Evolutionary conservation across 2,888 invertebrate species (phyloP).

Genomic region (Tenthredo livida): DNA sequence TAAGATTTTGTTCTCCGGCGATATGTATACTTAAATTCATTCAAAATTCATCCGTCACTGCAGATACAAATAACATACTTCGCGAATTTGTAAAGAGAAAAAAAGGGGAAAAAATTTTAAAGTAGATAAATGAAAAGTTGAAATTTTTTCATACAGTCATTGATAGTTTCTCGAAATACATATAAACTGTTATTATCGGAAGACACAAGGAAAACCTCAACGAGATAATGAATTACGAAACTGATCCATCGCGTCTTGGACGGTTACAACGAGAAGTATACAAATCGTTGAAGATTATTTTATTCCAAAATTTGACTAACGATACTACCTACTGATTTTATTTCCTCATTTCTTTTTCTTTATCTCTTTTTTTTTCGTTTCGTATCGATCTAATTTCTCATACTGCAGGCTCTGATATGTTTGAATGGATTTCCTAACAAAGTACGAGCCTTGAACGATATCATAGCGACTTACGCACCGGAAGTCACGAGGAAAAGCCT

Average conservation of each 20-base stretch:
- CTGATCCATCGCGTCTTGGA: conserved; percentile 65
- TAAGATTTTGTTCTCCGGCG: background rate
- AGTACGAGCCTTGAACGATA: conserved; percentile 67
- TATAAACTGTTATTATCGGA: background rate
- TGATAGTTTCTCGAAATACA: background rate
- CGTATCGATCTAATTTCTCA: background rate
- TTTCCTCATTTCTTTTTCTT: too few relatives aligned
- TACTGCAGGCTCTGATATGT: conserved; percentile 66
- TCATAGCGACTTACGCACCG: conserved; percentile 68
- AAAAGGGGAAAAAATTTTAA: background rate
- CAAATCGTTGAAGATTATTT: background rate
- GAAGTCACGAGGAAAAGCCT: conserved; percentile 54
- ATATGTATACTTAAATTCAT: conserved; percentile 21
- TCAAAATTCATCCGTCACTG: conserved; percentile 8
- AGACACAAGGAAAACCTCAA: conserved; percentile 3
- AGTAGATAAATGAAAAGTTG: background rate
- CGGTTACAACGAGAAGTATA: conserved; percentile 69
- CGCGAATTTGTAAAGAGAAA: background rate
- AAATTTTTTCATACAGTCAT: conserved; percentile 5
- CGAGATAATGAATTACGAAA: conserved; percentile 53
- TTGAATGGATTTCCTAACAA: conserved; percentile 69
- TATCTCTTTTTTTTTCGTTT: background rate
- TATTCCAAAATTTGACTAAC: too few relatives aligned
- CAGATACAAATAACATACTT: background rate
- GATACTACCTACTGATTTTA: too few relatives aligned